Conservation (phyloP, 1,140 invertebrate genomes). For the Luehdorfia chinensis region DNA sequence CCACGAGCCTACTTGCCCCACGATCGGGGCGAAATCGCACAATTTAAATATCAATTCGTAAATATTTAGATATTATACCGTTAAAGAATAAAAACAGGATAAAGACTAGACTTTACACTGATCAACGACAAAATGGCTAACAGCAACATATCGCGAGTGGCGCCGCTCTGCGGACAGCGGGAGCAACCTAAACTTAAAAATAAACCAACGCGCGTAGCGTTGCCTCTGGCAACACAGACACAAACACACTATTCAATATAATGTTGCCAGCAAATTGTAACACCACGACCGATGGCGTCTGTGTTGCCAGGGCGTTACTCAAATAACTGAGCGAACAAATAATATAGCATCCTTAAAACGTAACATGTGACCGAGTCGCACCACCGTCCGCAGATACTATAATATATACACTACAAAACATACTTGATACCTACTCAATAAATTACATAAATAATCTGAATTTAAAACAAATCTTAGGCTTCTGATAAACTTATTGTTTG, state of each 20-base stretch:
- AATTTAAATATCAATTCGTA: slow-evolving; percentile 72
- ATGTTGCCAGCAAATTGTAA: not conserved
- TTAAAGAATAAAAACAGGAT: slow-evolving; percentile 74
- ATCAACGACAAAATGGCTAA: slow-evolving; percentile 71
- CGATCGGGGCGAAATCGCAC: slow-evolving; percentile 48
- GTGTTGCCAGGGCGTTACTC: slow-evolving; percentile 29
- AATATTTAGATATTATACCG: slow-evolving; percentile 65
- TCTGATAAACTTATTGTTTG: slow-evolving; percentile 53
- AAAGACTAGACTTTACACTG: slow-evolving; percentile 79
- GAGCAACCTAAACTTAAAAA: slow-evolving; percentile 22
- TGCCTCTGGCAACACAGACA: slow-evolving; percentile 20
- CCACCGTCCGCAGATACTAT: slow-evolving; percentile 40
- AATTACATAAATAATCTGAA: slow-evolving; percentile 75
- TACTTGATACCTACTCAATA: slow-evolving; percentile 67
- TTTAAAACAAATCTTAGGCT: slow-evolving; percentile 75
- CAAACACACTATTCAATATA: not conserved
- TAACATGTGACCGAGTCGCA: slow-evolving; percentile 35
- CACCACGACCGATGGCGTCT: not conserved
- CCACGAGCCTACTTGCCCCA: slow-evolving; percentile 61
- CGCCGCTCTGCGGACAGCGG: slow-evolving; percentile 36
- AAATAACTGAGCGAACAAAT: slow-evolving; percentile 40
- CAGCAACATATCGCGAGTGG: slow-evolving; percentile 56
- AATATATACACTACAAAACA: slow-evolving; percentile 58
- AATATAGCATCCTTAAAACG: slow-evolving; percentile 36
- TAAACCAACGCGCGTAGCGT: slow-evolving; percentile 17